A percentile compares a stretch with the other conserved stretches of the same genome.
Conservation (phyloP, 30 jellyfish, hydroid and myxozoan genomes). For the Chrysaora quinquecirrha region DNA sequence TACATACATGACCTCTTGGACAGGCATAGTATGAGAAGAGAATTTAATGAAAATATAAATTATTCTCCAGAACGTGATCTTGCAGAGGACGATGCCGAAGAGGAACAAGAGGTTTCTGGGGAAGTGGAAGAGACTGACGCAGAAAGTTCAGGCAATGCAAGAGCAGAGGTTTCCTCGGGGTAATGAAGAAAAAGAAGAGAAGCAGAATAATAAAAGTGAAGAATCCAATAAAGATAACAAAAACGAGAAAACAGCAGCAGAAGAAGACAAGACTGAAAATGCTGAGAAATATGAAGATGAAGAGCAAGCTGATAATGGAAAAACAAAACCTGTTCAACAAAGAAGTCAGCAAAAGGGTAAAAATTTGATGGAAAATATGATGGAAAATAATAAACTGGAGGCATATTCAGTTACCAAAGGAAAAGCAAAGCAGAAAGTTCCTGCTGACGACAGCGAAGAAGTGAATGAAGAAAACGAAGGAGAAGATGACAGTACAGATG, state of each 20-base stretch:
- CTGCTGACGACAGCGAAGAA: constrained; percentile 32
- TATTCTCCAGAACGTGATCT: constrained; percentile 46
- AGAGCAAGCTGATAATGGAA: constrained; percentile 25
- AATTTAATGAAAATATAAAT: constrained; percentile 32
- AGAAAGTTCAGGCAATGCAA: constrained; percentile 1
- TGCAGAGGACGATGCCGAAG: constrained; percentile 24
- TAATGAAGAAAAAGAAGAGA: constrained; percentile 14
- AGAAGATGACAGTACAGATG: constrained; percentile 54
- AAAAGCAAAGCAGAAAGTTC: constrained; percentile 43
- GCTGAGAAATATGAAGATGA: constrained; percentile 72
- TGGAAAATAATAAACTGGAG: constrained; percentile 41
- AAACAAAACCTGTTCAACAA: constrained; percentile 46
- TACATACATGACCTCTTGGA: neutral
- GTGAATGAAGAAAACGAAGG: constrained; percentile 27
- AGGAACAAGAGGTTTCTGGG: constrained; percentile 4
- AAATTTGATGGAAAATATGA: constrained; percentile 48
- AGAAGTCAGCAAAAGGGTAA: constrained; percentile 9
- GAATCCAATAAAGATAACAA: constrained; percentile 17
- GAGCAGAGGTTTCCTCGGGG: constrained; percentile 35
- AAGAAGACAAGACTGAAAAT: constrained; percentile 42
- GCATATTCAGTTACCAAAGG: constrained; percentile 60
- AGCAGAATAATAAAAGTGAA: neutral
- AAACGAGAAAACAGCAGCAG: constrained; percentile 36
- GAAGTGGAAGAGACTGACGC: constrained; percentile 42
- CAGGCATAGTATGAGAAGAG: neutral